These are phyloP conservation scores for Aptenodytes forsteri DNA, from an alignment of 2,113 vertebrate species.

Conservation along the genomic window DNA sequence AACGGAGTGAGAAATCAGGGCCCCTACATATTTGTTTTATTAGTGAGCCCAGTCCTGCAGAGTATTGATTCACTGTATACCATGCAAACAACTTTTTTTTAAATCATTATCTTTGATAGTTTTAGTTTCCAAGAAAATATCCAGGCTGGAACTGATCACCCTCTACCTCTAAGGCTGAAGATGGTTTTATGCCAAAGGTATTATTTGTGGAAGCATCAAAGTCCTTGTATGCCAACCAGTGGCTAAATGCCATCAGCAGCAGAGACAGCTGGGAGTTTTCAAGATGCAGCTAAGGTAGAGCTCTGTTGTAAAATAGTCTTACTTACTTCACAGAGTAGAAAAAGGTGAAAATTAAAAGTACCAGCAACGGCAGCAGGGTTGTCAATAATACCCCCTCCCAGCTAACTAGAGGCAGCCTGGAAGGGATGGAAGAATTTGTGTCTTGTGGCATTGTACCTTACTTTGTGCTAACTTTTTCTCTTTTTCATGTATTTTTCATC, in stretches of 20 bases:
- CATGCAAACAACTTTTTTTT: background rate
- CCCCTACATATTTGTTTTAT: background rate
- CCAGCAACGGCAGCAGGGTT: background rate
- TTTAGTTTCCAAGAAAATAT: background rate
- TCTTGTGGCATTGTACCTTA: background rate
- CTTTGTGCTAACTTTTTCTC: background rate
- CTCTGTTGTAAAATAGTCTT: background rate
- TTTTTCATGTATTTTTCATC: constrained; percentile 3
- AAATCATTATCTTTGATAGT: background rate
- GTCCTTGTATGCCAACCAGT: background rate
- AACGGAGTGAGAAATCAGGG: background rate
- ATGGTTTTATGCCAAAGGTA: background rate
- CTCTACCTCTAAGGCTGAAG: background rate
- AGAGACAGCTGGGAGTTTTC: background rate
- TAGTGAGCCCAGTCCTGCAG: background rate
- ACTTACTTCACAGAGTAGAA: background rate
- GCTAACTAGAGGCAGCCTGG: background rate
- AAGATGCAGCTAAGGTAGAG: background rate
- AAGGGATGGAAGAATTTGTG: background rate
- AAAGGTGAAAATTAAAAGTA: background rate
- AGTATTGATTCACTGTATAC: background rate
- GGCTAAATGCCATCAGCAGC: background rate
- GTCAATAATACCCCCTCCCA: background rate
- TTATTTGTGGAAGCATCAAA: background rate
- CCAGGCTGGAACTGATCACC: background rate